Evolutionary conservation across 2,113 vertebrate species (phyloP).

Genomic region (Callipepla californica): DNA sequence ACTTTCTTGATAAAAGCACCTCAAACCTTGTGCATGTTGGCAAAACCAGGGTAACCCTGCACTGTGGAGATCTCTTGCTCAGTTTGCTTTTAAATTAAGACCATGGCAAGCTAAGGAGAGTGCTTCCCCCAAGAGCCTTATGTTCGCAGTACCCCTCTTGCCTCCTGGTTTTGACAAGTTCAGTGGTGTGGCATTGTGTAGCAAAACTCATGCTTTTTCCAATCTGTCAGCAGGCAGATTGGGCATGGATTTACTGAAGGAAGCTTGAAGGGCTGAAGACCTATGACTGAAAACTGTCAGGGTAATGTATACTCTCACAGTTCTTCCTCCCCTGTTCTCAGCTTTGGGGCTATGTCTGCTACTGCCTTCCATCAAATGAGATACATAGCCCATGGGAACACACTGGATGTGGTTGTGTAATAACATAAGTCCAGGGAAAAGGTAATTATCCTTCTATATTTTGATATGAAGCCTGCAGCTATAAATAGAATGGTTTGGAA

Average conservation of each 20-base stretch:
- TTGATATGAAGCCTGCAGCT: neutral
- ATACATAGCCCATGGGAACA: neutral
- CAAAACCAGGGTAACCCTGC: neutral
- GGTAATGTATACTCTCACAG: neutral
- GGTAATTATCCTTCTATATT: neutral
- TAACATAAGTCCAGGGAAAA: neutral
- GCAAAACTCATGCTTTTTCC: neutral
- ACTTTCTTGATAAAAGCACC: neutral
- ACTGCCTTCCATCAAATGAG: neutral
- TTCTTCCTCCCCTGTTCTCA: neutral
- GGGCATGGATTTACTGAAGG: neutral
- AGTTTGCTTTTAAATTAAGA: neutral
- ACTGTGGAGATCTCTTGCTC: neutral
- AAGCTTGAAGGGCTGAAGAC: neutral
- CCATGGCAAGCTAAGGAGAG: neutral
- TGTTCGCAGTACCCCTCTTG: neutral
- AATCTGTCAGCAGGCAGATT: neutral
- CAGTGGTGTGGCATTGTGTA: neutral
- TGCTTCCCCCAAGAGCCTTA: accelerated
- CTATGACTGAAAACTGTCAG: neutral
- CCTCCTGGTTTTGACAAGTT: neutral
- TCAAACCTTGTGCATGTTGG: neutral
- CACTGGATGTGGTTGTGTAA: neutral
- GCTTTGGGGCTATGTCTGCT: neutral
- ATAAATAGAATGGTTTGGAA: neutral